These are phyloP conservation scores for Ochropleura plecta DNA, from an alignment of 2,888 invertebrate species.

Conservation along the genomic window DNA sequence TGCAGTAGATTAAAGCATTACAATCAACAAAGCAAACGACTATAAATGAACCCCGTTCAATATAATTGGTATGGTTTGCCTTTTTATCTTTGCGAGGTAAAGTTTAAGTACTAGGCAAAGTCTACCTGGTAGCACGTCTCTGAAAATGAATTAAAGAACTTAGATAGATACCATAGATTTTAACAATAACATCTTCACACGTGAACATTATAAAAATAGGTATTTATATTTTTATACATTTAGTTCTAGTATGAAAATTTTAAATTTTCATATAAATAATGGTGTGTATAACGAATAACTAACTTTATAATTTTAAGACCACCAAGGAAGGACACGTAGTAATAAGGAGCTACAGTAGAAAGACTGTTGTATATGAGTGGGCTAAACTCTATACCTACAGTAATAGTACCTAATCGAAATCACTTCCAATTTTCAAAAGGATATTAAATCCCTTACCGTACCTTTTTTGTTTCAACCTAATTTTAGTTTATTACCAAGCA, in stretches of 20 bases:
- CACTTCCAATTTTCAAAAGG: no score
- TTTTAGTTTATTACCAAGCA: no score
- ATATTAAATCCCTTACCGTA: no score
- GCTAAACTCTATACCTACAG: no score
- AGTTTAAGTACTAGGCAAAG: background rate
- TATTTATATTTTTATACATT: background rate
- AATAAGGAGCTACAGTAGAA: no score
- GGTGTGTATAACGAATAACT: no score
- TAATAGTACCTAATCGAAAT: no score
- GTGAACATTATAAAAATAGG: background rate
- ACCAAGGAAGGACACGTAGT: no score
- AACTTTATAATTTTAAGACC: no score
- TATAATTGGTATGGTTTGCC: background rate
- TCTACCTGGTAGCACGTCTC: background rate
- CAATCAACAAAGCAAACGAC: background rate
- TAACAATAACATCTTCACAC: background rate
- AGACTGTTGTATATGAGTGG: no score
- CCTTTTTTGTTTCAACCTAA: no score
- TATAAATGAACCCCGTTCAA: conserved; percentile 8
- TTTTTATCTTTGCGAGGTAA: background rate
- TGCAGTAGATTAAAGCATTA: background rate
- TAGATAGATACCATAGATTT: background rate
- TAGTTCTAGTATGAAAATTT: background rate
- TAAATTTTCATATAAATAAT: no score
- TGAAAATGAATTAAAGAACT: background rate